phyloP scores from a whole-genome alignment of 1,140 invertebrate species.

The Lithobius niger region DNA sequence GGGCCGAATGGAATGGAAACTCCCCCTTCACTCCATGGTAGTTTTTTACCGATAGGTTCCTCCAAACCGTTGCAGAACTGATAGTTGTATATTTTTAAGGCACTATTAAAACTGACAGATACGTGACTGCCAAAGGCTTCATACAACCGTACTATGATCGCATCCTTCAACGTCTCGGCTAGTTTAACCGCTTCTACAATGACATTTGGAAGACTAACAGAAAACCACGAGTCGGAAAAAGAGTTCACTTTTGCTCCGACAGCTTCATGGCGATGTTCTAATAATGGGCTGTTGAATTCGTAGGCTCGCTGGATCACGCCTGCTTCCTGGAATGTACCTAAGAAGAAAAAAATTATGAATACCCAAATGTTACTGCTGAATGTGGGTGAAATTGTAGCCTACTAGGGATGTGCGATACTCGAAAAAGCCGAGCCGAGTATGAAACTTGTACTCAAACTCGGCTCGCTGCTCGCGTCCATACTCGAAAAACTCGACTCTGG shows the following conservation, averaged over 20 bases:
- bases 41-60: slow-evolving; percentile 9
- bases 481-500: too few species aligned
- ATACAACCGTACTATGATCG: slow-evolving; percentile 26
- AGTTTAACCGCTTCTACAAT: slow-evolving; percentile 30
- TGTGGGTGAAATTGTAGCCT: background rate
- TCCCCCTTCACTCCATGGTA: background rate
- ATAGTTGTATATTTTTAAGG: slow-evolving; percentile 21
- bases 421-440: too few species aligned
- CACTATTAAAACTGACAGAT: slow-evolving; percentile 18
- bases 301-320: slow-evolving; percentile 32
- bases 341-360: slow-evolving; percentile 8
- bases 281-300: slow-evolving; percentile 29
- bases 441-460: too few species aligned
- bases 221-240: slow-evolving; percentile 8
- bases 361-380: too few species aligned
- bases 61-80: slow-evolving; percentile 22
- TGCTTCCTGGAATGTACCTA: slow-evolving; percentile 32
- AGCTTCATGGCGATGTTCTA: background rate
- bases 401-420: too few species aligned
- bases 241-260: background rate
- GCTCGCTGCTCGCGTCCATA: too few species aligned
- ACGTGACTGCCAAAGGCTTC: slow-evolving; percentile 26
- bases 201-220: slow-evolving; percentile 20
- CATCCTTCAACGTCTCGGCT: slow-evolving; percentile 19
- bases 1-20: background rate